A percentile compares a stretch with the other conserved stretches of the same genome.
These are phyloP conservation scores for Diceros bicornis DNA, from an alignment of 2,797 vertebrate species.

Conservation along the genomic window DNA sequence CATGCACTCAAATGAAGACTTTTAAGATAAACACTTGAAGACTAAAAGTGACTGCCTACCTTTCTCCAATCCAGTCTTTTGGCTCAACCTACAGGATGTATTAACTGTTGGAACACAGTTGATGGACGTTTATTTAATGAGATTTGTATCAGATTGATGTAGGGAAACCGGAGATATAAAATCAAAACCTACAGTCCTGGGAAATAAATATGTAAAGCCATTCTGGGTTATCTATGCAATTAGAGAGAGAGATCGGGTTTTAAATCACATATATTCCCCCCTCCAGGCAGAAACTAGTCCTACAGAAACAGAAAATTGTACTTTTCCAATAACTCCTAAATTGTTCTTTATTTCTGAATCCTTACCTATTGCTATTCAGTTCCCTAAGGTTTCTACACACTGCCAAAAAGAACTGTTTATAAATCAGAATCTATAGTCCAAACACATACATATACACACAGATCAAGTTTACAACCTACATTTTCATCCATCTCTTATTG, in stretches of 20 bases:
- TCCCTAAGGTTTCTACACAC: conserved; percentile 42
- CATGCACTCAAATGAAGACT: neutral
- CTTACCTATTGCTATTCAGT: conserved; percentile 6
- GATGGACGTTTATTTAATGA: conserved; percentile 30
- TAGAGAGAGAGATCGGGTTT: neutral
- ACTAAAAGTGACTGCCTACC: neutral
- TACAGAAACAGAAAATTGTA: conserved; percentile 51
- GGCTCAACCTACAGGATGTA: neutral
- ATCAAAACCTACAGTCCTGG: neutral
- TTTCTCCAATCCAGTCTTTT: neutral
- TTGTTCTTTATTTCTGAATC: conserved; percentile 72
- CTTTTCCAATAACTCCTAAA: conserved; percentile 74
- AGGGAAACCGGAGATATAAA: conserved; percentile 5
- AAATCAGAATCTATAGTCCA: conserved; percentile 54
- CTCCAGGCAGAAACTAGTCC: conserved; percentile 34
- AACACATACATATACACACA: neutral
- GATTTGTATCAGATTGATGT: neutral
- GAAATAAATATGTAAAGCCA: conserved; percentile 75
- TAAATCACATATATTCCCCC: neutral
- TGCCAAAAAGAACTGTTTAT: conserved; percentile 49
- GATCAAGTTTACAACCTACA: conserved; percentile 54
- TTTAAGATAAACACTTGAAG: neutral
- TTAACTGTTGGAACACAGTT: neutral
- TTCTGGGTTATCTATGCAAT: neutral
- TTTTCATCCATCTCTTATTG: conserved; percentile 52